Conservation (phyloP, 2,797 vertebrate genomes). For the Mormyrus proboscirostris region DNA sequence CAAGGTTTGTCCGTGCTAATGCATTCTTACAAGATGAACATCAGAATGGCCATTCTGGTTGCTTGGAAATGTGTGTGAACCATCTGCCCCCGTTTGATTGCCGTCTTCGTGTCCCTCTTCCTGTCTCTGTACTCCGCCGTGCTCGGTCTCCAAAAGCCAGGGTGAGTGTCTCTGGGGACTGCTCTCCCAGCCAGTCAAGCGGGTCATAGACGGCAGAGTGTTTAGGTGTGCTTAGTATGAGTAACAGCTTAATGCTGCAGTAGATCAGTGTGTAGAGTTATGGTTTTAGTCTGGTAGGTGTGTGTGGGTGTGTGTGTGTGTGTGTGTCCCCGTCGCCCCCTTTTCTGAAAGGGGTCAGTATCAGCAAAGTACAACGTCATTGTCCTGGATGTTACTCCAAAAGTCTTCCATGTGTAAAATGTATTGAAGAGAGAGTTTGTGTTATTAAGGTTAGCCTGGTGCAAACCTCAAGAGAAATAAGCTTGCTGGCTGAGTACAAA, state of each 20-base stretch:
- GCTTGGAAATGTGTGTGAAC: not conserved
- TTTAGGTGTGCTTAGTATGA: conserved; percentile 19
- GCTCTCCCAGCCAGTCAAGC: conserved; percentile 11
- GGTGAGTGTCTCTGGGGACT: conserved; percentile 73
- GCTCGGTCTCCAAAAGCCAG: conserved; percentile 46
- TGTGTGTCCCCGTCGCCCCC: not conserved
- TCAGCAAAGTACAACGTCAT: not conserved
- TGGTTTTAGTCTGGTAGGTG: not conserved
- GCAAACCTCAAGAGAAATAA: not conserved
- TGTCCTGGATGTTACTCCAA: not conserved
- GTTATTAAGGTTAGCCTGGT: not conserved
- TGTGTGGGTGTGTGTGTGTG: not conserved
- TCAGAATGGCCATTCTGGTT: not conserved
- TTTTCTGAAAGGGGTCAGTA: not conserved
- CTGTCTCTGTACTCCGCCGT: conserved; percentile 50
- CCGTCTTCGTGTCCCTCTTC: conserved; percentile 34
- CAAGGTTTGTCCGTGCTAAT: conserved; percentile 66
- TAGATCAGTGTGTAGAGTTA: not conserved
- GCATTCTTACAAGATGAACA: conserved; percentile 48
- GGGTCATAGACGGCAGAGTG: conserved; percentile 58
- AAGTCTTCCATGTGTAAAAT: not conserved
- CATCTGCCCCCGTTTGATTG: not conserved
- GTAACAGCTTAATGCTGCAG: not conserved
- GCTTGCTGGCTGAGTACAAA: not conserved
- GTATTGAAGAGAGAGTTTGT: not conserved